Conservation (phyloP, 2,113 vertebrate species). For the Odobenus rosmarus region DNA sequence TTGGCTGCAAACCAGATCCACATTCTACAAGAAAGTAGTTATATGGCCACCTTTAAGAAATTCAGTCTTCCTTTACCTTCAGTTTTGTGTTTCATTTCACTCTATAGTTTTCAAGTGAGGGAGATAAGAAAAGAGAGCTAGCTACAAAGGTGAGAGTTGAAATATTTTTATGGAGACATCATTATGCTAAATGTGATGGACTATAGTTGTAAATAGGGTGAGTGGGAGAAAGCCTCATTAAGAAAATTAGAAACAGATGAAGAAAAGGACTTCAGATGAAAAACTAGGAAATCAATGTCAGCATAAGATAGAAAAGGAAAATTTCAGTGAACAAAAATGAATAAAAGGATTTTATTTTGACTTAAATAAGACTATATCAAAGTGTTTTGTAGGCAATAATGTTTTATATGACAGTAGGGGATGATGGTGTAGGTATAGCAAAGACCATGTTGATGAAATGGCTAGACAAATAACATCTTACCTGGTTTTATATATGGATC, state of each 20-base stretch:
- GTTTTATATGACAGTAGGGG: background rate
- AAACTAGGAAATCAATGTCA: conserved; percentile 26
- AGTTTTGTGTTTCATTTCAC: conserved; percentile 45
- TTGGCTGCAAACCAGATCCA: background rate
- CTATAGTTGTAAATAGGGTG: conserved; percentile 52
- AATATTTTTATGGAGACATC: conserved; percentile 33
- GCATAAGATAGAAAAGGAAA: conserved; percentile 24
- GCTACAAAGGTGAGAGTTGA: conserved; percentile 35
- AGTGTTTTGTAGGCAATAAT: conserved; percentile 38
- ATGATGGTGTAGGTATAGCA: conserved; percentile 14
- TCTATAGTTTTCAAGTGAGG: conserved; percentile 25
- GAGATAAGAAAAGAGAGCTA: background rate
- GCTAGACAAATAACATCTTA: background rate
- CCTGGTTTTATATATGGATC: background rate
- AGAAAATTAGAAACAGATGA: conserved; percentile 57
- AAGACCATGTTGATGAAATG: conserved; percentile 31
- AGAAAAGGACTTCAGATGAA: conserved; percentile 7
- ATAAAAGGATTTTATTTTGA: conserved; percentile 57
- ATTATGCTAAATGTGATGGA: conserved; percentile 55
- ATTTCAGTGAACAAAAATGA: conserved; percentile 48
- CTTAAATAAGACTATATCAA: conserved; percentile 22
- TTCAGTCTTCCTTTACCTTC: conserved; percentile 34
- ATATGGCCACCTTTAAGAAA: conserved; percentile 29
- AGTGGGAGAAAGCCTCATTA: conserved; percentile 43
- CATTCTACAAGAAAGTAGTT: conserved; percentile 45